These are phyloP conservation scores for Leucopternis melanops DNA, from an alignment of 2,113 vertebrate species.

Conservation along the genomic window DNA sequence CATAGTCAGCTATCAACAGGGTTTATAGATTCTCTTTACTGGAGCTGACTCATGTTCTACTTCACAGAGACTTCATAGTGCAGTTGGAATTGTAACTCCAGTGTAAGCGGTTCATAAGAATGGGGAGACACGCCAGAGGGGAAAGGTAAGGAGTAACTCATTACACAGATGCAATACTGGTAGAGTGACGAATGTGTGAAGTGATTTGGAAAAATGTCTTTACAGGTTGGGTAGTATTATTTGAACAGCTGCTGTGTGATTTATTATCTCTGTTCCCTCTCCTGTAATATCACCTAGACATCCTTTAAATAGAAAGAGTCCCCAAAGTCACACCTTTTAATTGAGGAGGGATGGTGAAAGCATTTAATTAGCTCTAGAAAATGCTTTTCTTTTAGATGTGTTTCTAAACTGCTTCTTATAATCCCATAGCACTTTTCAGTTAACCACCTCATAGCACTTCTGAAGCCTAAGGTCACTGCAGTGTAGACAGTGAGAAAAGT, in stretches of 20 bases:
- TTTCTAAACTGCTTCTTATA: slow-evolving; percentile 2
- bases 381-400: neutral
- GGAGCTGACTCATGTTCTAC: neutral
- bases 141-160: neutral
- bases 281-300: slow-evolving; percentile 32
- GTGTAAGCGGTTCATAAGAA: fast-evolving
- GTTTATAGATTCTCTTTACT: neutral
- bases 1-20: neutral
- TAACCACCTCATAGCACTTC: neutral
- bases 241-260: slow-evolving; percentile 37
- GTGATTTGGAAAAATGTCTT: slow-evolving; percentile 31
- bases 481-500: neutral
- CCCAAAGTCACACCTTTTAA: slow-evolving; percentile 45
- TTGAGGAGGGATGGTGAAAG: neutral
- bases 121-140: neutral
- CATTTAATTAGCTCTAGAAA: slow-evolving; percentile 47
- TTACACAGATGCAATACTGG: neutral
- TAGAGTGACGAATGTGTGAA: neutral
- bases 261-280: slow-evolving; percentile 33
- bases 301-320: slow-evolving; percentile 42
- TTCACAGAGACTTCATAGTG: neutral
- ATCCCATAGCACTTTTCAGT: neutral
- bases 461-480: neutral
- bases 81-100: neutral
- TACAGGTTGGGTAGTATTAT: slow-evolving; percentile 24